phyloP scores from a whole-genome alignment of 2,797 vertebrate genomes.

The Helostoma temminkii region DNA sequence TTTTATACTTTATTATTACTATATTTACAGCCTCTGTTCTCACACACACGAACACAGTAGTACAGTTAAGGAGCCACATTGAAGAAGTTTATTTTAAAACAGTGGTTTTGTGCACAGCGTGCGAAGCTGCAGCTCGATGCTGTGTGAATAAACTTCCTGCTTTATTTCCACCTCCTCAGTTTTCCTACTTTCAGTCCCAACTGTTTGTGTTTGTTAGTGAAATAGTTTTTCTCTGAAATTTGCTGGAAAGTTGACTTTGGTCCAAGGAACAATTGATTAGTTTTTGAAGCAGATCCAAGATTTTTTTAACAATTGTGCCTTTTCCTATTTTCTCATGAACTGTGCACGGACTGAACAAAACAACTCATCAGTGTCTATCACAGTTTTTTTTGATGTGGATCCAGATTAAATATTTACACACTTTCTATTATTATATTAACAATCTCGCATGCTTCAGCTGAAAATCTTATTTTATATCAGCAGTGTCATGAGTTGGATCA shows the following conservation, averaged over 20 bases:
- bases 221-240: not conserved
- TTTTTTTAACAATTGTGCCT: too few relatives aligned
- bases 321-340: conserved; percentile 41
- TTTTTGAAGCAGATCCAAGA: conserved; percentile 8
- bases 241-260: conserved; percentile 1
- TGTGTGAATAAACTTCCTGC: not conserved
- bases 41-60: too few relatives aligned
- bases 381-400: conserved; percentile 15
- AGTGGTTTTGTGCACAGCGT: too few relatives aligned
- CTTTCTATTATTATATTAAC: conserved; percentile 13
- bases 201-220: not conserved
- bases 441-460: not conserved
- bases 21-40: too few relatives aligned
- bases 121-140: not conserved
- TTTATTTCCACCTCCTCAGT: not conserved
- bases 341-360: not conserved
- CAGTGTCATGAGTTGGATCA: conserved; percentile 1
- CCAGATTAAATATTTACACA: conserved; percentile 10
- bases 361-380: not conserved
- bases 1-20: too few relatives aligned
- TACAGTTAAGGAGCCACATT: too few relatives aligned
- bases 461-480: not conserved
- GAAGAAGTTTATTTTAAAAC: too few relatives aligned
- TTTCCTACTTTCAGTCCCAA: not conserved
- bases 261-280: not conserved